Conservation (phyloP, 2,797 vertebrate genomes). For the Anguilla marmorata region DNA sequence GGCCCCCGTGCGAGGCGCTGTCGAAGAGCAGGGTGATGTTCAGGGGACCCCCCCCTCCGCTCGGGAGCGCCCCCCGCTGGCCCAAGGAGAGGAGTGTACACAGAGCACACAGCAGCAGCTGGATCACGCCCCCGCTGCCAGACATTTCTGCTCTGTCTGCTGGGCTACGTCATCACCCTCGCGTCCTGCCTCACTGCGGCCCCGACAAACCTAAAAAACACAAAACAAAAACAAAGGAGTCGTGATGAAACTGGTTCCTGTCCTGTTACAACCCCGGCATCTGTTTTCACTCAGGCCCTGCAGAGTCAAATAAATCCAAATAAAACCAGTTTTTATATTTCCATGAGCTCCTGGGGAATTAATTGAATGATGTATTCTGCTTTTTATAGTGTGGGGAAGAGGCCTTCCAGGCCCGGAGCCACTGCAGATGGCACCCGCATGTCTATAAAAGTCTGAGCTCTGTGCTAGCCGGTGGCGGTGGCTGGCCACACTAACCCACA, state of each 20-base stretch:
- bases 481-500: neutral
- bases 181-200: conserved; percentile 57
- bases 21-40: conserved; percentile 63
- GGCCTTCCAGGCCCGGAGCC: conserved; percentile 48
- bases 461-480: conserved; percentile 3
- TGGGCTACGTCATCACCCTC: conserved; percentile 37
- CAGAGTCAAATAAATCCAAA: conserved; percentile 41
- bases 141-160: conserved; percentile 48
- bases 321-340: conserved; percentile 43
- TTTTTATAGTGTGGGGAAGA: conserved; percentile 41
- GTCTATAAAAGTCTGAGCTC: conserved; percentile 46
- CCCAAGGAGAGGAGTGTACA: conserved; percentile 3
- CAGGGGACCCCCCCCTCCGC: neutral
- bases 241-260: conserved; percentile 7
- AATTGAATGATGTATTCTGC: conserved; percentile 50
- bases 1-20: conserved; percentile 37
- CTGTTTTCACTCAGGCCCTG: conserved; percentile 36
- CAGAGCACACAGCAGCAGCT: conserved; percentile 25
- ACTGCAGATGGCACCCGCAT: conserved; percentile 41
- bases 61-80: neutral
- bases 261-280: conserved; percentile 40
- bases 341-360: conserved; percentile 34
- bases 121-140: conserved; percentile 43
- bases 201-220: neutral
- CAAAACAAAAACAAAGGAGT: neutral